A percentile compares a stretch with the other conserved stretches of the same genome.
Conservation (phyloP, 2,888 invertebrate genomes). For the Caenorhabditis sp. region DNA sequence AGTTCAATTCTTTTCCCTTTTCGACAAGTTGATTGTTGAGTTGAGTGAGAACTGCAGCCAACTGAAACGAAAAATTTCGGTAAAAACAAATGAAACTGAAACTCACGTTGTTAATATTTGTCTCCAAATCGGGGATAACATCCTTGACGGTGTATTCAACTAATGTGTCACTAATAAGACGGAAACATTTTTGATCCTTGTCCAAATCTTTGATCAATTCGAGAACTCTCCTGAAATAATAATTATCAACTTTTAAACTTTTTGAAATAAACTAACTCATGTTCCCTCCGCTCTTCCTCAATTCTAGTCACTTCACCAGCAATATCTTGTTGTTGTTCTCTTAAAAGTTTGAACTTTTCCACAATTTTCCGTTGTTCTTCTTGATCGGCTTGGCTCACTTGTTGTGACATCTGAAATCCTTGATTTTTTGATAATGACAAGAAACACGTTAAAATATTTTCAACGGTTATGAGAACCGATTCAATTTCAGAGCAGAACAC, state of each 20-base stretch:
- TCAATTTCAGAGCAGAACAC: background rate
- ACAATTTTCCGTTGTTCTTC: conserved; percentile 61
- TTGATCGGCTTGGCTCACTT: conserved; percentile 18
- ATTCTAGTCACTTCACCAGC: conserved; percentile 54
- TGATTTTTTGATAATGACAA: no score
- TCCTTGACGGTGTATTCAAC: conserved; percentile 56
- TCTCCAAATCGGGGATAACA: conserved; percentile 49
- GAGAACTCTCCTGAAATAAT: conserved; percentile 46
- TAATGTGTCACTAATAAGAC: conserved; percentile 57
- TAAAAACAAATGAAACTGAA: no score
- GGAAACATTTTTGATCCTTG: conserved; percentile 54
- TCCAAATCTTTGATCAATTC: conserved; percentile 54
- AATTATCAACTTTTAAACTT: background rate
- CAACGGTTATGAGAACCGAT: no score
- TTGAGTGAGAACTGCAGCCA: conserved; percentile 37
- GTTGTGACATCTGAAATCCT: background rate
- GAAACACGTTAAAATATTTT: no score
- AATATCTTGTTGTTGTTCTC: conserved; percentile 59
- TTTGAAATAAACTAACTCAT: conserved; percentile 9
- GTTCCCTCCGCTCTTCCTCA: conserved; percentile 56
- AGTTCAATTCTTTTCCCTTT: conserved; percentile 61
- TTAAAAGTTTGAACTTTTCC: conserved; percentile 57
- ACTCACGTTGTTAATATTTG: conserved; percentile 45
- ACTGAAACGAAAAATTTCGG: conserved; percentile 35
- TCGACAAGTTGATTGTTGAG: conserved; percentile 57